Base-by-base conservation (phyloP, 2,797 vertebrate species). In the Pampus argenteus region DNA sequence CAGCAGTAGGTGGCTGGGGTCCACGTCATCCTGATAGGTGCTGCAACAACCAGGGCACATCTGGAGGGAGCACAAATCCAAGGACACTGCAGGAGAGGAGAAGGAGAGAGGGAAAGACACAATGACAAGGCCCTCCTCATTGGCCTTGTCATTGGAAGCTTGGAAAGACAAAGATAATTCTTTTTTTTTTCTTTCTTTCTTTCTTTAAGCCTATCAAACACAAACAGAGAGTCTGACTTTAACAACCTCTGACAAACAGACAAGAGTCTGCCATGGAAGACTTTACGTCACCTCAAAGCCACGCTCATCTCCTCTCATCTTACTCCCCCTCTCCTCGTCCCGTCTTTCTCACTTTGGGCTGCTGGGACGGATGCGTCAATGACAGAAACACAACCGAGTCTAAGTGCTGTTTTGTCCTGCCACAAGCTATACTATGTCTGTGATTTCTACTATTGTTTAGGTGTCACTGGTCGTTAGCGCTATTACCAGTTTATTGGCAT, bases 11-110 rank as follows among this genome's bases (percentile, higher is more conserved):
- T 83, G 88, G 81, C 82, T 83, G 86, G 72, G 49, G 25, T 56
- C 58, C 77, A 70, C 74, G 71, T 86, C 88, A 90, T 81, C 66
- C 59, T 62, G 74, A 86, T 82, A 73, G 84, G 61, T 82, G 74
- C 64, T 76, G 78, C 85, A 79, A 70, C 78, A 82, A 67, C 69
- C 67, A 7, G 49, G 62, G 76, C 76, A 84, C 84, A 86, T 90
- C 87, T 89, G 88, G 83, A 83, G 74, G 57, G 69, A 88, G 73
- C 59, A 69, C 58, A 79, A 48, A 81, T 67, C 81, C 86, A 89
- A 89, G 90, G 90, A 89, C 87, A 84, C 77, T 85, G 85, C 87
- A 84, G 79, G 66, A 74, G 66, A 57, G 68, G 36, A 65, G 42
- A 42, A 44, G 60, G 26, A 49, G 36, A 31, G 66, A 56, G 29